Evolutionary conservation across 1,140 invertebrate species (phyloP).

Genomic region (Ectropis grisescens): DNA sequence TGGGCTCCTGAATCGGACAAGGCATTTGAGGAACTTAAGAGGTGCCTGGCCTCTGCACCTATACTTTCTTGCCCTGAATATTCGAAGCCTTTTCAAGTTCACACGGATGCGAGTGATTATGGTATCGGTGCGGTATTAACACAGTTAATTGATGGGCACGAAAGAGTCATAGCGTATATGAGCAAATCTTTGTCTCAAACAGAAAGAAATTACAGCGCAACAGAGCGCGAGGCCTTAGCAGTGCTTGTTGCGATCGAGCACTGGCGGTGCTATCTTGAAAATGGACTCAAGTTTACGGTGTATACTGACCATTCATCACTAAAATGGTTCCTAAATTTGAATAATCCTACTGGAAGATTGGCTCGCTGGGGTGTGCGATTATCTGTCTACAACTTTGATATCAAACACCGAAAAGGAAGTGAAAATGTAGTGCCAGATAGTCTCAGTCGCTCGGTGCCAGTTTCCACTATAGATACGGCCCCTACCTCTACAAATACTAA

Average conservation of each 20-base stretch:
- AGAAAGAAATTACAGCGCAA: neutral
- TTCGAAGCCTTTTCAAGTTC: neutral
- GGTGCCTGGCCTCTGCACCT: neutral
- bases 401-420: conserved; percentile 9
- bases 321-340: conserved; percentile 15
- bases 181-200: neutral
- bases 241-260: neutral
- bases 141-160: neutral
- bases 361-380: conserved; percentile 12
- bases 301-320: conserved; percentile 11
- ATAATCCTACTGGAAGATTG: conserved; percentile 13
- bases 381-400: conserved; percentile 12
- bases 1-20: neutral
- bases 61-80: neutral
- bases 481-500: neutral
- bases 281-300: conserved; percentile 1
- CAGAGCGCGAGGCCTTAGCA: neutral
- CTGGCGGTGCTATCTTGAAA: conserved; percentile 5
- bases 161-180: neutral
- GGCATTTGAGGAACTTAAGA: neutral
- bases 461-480: neutral
- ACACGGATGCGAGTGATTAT: neutral
- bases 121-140: neutral
- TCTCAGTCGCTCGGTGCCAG: conserved; percentile 5
- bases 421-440: conserved; percentile 10